Conservation (phyloP, 2,113 vertebrate genomes). For the Scartelaos histophorus region DNA sequence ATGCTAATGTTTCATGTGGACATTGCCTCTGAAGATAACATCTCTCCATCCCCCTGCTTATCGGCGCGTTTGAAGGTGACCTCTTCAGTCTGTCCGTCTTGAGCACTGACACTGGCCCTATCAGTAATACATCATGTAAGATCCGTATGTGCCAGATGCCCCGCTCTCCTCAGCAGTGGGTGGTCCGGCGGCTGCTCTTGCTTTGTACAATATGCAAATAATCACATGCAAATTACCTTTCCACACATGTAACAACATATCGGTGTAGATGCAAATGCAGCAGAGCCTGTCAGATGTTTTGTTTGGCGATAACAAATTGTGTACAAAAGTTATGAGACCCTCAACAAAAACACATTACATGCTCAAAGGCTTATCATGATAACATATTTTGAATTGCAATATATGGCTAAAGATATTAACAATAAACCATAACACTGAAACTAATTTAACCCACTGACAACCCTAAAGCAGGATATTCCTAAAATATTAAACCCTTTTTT, state of each 20-base stretch:
- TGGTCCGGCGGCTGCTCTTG: slow-evolving; percentile 58
- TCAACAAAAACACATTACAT: slow-evolving; percentile 32
- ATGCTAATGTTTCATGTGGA: slow-evolving; percentile 57
- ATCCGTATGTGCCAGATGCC: slow-evolving; percentile 60
- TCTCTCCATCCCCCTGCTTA: slow-evolving; percentile 33
- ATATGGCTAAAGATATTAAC: too few relatives aligned
- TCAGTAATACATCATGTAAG: slow-evolving; percentile 70
- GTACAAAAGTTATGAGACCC: slow-evolving; percentile 26
- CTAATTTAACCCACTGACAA: too few relatives aligned
- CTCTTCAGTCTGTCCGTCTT: slow-evolving; percentile 65
- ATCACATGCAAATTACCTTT: slow-evolving; percentile 67
- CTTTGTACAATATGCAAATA: slow-evolving; percentile 72
- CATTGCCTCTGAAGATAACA: slow-evolving; percentile 52
- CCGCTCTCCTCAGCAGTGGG: slow-evolving; percentile 53
- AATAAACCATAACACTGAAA: too few relatives aligned
- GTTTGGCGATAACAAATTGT: slow-evolving; percentile 27
- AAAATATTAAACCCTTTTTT: too few relatives aligned
- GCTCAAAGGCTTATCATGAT: not conserved
- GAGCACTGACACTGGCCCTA: slow-evolving; percentile 59
- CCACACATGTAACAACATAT: slow-evolving; percentile 41
- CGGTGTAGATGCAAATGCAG: slow-evolving; percentile 54
- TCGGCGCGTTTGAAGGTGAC: slow-evolving; percentile 68
- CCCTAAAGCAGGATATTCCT: too few relatives aligned
- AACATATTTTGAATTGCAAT: too few relatives aligned
- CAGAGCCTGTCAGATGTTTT: slow-evolving; percentile 18